phyloP scores from a whole-genome alignment of 2,888 invertebrate genomes.

The Gonocerus acuteangulatus region DNA sequence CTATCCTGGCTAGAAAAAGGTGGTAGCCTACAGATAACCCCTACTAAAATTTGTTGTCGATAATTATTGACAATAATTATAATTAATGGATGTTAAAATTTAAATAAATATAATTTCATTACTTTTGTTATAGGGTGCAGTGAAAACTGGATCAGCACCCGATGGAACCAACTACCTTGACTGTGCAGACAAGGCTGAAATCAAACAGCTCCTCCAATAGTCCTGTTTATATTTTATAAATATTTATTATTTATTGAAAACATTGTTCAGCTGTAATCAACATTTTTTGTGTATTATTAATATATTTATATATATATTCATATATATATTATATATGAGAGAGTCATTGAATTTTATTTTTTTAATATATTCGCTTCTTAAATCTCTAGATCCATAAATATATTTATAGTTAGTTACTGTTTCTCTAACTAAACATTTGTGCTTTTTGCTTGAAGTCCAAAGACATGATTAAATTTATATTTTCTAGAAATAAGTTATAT shows the following conservation, averaged over 20 bases:
- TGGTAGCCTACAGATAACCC: too few species aligned
- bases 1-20: too few species aligned
- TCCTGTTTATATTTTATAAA: conserved; percentile 37
- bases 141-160: conserved; percentile 73
- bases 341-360: conserved; percentile 17
- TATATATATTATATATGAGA: neutral
- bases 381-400: neutral
- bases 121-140: conserved; percentile 75
- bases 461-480: conserved; percentile 13
- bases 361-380: conserved; percentile 14
- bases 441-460: conserved; percentile 18
- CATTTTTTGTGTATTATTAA: neutral
- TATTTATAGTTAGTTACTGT: neutral
- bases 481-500: neutral
- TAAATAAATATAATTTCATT: too few species aligned
- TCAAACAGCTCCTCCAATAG: conserved; percentile 61
- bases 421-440: neutral
- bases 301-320: neutral
- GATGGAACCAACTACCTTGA: conserved; percentile 81
- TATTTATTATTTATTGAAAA: conserved; percentile 19
- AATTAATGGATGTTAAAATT: too few species aligned
- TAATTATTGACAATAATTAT: too few species aligned
- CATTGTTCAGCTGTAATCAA: neutral
- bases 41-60: too few species aligned
- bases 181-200: conserved; percentile 85